Conservation (phyloP, 2,888 invertebrate species). For the Epinotia demarniana region DNA sequence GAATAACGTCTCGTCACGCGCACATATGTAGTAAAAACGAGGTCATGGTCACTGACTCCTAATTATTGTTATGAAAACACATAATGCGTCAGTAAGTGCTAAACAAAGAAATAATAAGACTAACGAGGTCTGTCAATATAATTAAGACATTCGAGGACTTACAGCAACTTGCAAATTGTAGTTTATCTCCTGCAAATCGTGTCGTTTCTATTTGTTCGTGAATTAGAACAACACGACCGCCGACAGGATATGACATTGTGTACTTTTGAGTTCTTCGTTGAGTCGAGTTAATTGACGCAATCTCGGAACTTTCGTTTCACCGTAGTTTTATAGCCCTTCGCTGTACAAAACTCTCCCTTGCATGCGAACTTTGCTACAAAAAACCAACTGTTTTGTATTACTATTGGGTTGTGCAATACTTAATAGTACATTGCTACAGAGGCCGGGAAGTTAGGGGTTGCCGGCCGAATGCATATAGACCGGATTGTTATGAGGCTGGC, state of each 20-base stretch:
- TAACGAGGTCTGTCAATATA: slow-evolving; percentile 31
- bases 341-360: no score
- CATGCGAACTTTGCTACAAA: no score
- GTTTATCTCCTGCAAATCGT: slow-evolving; percentile 33
- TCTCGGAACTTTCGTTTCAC: no score
- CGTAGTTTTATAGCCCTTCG: no score
- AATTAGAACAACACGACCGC: slow-evolving; percentile 36
- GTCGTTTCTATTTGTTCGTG: slow-evolving; percentile 21
- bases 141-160: slow-evolving; percentile 18
- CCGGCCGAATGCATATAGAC: no score
- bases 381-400: no score
- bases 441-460: no score
- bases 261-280: not conserved
- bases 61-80: slow-evolving; percentile 25
- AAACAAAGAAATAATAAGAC: slow-evolving; percentile 31
- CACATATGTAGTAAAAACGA: not conserved
- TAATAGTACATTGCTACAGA: no score
- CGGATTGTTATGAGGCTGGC: no score
- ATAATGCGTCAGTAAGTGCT: slow-evolving; percentile 10
- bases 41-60: slow-evolving; percentile 6
- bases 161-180: not conserved
- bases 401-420: no score
- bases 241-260: not conserved
- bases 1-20: not conserved
- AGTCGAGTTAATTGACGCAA: no score